These are phyloP conservation scores for Cryptus viduatorius DNA, from an alignment of 2,888 invertebrate species.

Conservation along the genomic window DNA sequence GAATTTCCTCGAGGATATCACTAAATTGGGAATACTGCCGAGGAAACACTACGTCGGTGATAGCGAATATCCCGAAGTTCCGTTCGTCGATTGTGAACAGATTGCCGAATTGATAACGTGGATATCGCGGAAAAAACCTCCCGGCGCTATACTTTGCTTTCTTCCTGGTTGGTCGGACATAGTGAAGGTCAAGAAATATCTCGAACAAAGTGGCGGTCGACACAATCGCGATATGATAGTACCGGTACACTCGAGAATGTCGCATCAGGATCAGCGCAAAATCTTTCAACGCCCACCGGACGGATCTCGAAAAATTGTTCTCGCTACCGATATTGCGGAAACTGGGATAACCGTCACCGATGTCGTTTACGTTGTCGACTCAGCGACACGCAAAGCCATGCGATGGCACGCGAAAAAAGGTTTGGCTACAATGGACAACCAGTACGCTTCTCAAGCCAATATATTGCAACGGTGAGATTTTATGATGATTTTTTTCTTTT, in stretches of 20 bases:
- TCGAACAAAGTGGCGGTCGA: slow-evolving; percentile 83
- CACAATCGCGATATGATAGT: slow-evolving; percentile 83
- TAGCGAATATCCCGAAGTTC: slow-evolving; percentile 71
- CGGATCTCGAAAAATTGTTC: slow-evolving; percentile 88
- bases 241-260: slow-evolving; percentile 87
- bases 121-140: slow-evolving; percentile 87
- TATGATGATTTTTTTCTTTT: too few species aligned
- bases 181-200: slow-evolving; percentile 85
- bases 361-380: slow-evolving; percentile 89
- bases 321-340: slow-evolving; percentile 90
- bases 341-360: slow-evolving; percentile 91
- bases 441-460: slow-evolving; percentile 89
- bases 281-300: slow-evolving; percentile 82
- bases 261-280: slow-evolving; percentile 76
- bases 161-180: slow-evolving; percentile 92
- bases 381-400: slow-evolving; percentile 88
- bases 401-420: slow-evolving; percentile 86
- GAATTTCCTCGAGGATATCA: slow-evolving; percentile 87
- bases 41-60: slow-evolving; percentile 65
- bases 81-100: slow-evolving; percentile 86
- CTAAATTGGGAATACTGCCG: slow-evolving; percentile 61
- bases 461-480: slow-evolving; percentile 86
- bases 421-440: slow-evolving; percentile 85
- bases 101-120: slow-evolving; percentile 86
- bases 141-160: slow-evolving; percentile 91